Percentiles rank a stretch among this genome's conserved stretches.
Evolutionary conservation across 2,797 vertebrate species (phyloP).

Genomic region (Chrosomus eos): DNA sequence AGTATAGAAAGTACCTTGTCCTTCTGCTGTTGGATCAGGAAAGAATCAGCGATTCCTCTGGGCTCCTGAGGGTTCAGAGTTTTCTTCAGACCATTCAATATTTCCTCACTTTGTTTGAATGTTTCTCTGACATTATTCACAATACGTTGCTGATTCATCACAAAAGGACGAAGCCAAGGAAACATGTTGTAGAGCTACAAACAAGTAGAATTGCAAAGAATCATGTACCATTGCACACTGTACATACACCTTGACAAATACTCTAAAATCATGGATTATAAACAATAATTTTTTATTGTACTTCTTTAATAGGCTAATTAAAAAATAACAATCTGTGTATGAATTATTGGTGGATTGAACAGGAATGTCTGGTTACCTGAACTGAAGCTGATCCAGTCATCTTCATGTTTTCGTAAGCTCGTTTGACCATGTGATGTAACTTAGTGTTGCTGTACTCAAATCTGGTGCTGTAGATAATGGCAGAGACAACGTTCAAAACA

Average conservation of each 20-base stretch:
- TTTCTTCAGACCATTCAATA: slow-evolving; percentile 20
- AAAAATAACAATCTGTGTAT: not conserved
- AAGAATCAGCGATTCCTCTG: slow-evolving; percentile 57
- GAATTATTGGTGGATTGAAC: not conserved
- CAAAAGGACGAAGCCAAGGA: slow-evolving; percentile 53
- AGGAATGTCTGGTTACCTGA: slow-evolving; percentile 52
- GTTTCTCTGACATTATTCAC: slow-evolving; percentile 27
- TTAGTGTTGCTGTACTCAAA: slow-evolving; percentile 57
- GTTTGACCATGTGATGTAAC: slow-evolving; percentile 61
- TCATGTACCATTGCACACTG: not conserved
- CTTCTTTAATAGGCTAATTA: not conserved
- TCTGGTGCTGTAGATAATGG: slow-evolving; percentile 58
- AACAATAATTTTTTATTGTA: not conserved
- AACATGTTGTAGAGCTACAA: slow-evolving; percentile 63
- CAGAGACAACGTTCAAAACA: slow-evolving; percentile 61
- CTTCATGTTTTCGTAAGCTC: slow-evolving; percentile 55
- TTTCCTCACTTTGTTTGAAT: not conserved
- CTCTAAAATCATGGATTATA: not conserved
- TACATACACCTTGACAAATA: not conserved
- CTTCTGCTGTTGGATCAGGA: slow-evolving; percentile 44
- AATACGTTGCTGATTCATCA: slow-evolving; percentile 24
- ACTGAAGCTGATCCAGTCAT: slow-evolving; percentile 63
- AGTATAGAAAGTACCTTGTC: slow-evolving; percentile 13
- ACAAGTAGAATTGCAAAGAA: not conserved
- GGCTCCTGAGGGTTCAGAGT: slow-evolving; percentile 46